Percentiles rank a stretch among this genome's conserved stretches.
Conservation (phyloP, 2,888 invertebrate species). For the Chaitophorus viminalis region DNA sequence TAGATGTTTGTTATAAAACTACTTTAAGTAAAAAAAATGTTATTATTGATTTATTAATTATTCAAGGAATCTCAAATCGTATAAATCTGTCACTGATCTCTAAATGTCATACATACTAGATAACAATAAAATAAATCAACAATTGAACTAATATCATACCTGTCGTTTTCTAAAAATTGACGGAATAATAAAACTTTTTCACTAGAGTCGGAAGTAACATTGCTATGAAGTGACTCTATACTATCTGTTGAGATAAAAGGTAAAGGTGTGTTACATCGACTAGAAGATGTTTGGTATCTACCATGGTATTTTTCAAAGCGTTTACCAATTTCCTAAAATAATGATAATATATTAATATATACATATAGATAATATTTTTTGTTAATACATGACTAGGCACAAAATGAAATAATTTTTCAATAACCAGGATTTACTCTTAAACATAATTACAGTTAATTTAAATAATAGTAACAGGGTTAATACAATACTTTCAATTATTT, state of each 20-base stretch:
- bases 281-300: conserved; percentile 37
- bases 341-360: conserved; percentile 4
- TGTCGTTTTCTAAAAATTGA: conserved; percentile 45
- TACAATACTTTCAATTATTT: too few relatives aligned
- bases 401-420: too few relatives aligned
- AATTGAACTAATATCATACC: conserved; percentile 15
- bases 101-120: background rate
- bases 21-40: too few relatives aligned
- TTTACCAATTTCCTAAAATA: conserved; percentile 56
- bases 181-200: conserved; percentile 42
- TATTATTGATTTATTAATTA: too few relatives aligned
- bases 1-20: too few relatives aligned
- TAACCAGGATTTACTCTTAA: too few relatives aligned
- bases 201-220: background rate
- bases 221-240: conserved; percentile 44
- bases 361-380: too few relatives aligned
- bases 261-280: conserved; percentile 52
- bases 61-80: too few relatives aligned
- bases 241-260: conserved; percentile 41
- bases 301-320: conserved; percentile 43
- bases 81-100: too few relatives aligned
- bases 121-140: background rate
- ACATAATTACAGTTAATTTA: too few relatives aligned
- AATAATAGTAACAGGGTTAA: too few relatives aligned
- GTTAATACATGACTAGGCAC: too few relatives aligned